Evolutionary conservation across 2,113 vertebrate genomes (phyloP), one percentile per base, ranked within the genome.

Genomic region (Nothoprocta pentlandii): DNA sequence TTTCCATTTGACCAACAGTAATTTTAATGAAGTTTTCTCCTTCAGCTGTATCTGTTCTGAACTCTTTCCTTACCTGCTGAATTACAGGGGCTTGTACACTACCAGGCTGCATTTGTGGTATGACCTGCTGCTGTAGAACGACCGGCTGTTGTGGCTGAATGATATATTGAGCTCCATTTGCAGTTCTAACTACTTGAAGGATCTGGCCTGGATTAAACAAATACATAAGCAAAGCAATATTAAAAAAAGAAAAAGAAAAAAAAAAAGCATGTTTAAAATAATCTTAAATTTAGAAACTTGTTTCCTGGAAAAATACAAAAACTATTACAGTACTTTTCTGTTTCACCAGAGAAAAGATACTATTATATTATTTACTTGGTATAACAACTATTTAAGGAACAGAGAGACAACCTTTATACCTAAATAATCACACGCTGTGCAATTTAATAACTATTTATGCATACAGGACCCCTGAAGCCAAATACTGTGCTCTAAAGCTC

Each of bases 71-170:
- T 98, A 99, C 99, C 99, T 99, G 99, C 90, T 99, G 99, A 96
- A 99, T 99, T 89, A 99, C 99, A 12, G 99, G 99, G 19, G 99
- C 98, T 96, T 99, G 99, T 63, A 99, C 99, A 20, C 98, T 99
- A 10, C 99, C 98, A 34, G 99, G 98, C 93, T 99, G 99, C 99
- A 99, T 99, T 87, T 99, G 98, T 6, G 98, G 98, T 94, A 99
- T 98, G 68, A 99, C 98, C 78, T 99, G 99, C 91, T 99, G 99
- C 97, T 99, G 99, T 61, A 99, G 95, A 92, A 99, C 98, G 95
- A 99, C 99, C 80, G 98, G 98, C 96, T 99, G 99, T 97, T 99
- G 99, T 7, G 98, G 98, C 4, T 99, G 99, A 96, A 99, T 98
- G 92, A 99, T 98, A 95, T 99, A 99, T 95, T 99, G 99, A 92